Evolutionary conservation across 2,797 vertebrate genomes (phyloP).

Genomic region (Ctenopoma kingsleyae): DNA sequence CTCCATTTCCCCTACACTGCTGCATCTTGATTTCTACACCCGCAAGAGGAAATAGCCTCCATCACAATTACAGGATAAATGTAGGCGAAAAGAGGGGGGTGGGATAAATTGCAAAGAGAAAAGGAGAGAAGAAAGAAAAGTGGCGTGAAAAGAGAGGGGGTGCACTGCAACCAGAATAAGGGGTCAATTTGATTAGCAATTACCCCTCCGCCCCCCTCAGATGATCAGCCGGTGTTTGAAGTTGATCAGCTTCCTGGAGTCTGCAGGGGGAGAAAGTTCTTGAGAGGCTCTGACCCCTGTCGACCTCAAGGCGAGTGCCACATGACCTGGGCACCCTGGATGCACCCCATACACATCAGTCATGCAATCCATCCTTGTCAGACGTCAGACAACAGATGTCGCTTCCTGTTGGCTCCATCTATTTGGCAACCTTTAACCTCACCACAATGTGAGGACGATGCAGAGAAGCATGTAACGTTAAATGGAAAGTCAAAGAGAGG

Average conservation of each 20-base stretch:
- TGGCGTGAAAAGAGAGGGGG: constrained; percentile 39
- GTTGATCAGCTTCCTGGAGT: constrained; percentile 76
- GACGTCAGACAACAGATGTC: constrained; percentile 82
- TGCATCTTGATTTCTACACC: constrained; percentile 21
- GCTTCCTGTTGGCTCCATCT: constrained; percentile 72
- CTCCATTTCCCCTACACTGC: constrained; percentile 9
- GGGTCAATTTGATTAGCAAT: constrained; percentile 75
- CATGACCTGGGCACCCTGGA: constrained; percentile 74
- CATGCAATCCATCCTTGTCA: constrained; percentile 80
- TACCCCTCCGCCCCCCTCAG: constrained; percentile 40
- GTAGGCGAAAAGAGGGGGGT: constrained; percentile 16
- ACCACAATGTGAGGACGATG: neutral
- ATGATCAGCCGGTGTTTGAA: constrained; percentile 67
- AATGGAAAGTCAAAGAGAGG: constrained; percentile 8
- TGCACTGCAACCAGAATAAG: constrained; percentile 42
- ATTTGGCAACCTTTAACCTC: constrained; percentile 54
- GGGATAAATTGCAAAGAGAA: constrained; percentile 36
- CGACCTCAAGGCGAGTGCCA: constrained; percentile 51
- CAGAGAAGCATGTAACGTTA: neutral
- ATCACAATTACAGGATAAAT: constrained; percentile 43
- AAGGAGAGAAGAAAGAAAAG: constrained; percentile 51
- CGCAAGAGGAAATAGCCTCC: constrained; percentile 32
- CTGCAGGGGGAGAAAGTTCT: constrained; percentile 56
- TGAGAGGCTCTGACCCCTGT: constrained; percentile 62
- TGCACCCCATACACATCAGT: constrained; percentile 68